These are phyloP conservation scores for Mormoops blainvillei DNA, from an alignment of 2,113 vertebrate species.

Conservation along the genomic window DNA sequence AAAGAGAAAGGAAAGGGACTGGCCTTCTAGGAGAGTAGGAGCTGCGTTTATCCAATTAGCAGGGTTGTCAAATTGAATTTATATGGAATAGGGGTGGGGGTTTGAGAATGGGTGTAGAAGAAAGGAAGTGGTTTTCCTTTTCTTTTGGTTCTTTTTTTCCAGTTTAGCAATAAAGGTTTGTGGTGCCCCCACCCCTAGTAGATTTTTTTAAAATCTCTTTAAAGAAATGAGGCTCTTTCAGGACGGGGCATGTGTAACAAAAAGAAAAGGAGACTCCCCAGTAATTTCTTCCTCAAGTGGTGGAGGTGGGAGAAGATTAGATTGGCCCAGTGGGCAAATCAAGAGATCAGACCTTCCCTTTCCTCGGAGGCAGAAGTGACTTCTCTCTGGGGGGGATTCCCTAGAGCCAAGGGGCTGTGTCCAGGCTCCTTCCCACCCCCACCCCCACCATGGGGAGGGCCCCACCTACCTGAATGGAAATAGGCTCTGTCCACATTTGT, in stretches of 20 bases:
- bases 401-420: neutral
- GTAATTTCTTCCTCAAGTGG: neutral
- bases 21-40: conserved; percentile 85
- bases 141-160: neutral
- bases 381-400: neutral
- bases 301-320: neutral
- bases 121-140: conserved; percentile 70
- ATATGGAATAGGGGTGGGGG: conserved; percentile 78
- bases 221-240: conserved; percentile 60
- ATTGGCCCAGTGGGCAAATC: neutral
- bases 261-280: neutral
- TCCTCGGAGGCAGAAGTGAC: neutral
- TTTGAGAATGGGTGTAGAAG: conserved; percentile 70
- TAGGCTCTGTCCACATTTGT: neutral
- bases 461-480: neutral
- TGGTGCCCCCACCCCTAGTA: neutral
- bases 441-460: neutral
- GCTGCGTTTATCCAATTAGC: conserved; percentile 96
- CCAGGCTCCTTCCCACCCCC: too few relatives aligned
- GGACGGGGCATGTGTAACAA: neutral
- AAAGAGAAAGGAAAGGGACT: conserved; percentile 80
- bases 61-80: conserved; percentile 99
- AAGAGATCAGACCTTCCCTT: neutral
- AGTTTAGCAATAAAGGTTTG: conserved; percentile 56
- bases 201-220: conserved; percentile 35